Percentiles rank a stretch among this genome's conserved stretches.
Conservation (phyloP, 2,113 vertebrate species). For the Pontoporia blainvillei region DNA sequence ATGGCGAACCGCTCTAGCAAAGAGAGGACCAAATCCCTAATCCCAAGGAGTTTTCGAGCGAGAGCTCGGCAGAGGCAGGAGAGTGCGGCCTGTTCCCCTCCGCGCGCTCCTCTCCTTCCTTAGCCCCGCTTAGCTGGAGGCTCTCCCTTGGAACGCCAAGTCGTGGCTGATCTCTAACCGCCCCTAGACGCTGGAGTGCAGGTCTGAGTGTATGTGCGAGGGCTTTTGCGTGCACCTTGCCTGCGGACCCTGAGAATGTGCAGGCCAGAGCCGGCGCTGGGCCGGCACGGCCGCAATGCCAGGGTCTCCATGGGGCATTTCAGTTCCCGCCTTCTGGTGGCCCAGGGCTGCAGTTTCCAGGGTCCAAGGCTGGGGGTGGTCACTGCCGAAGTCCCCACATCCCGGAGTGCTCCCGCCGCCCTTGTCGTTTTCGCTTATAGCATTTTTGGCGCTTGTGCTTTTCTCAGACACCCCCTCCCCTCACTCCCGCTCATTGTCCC, state of each 20-base stretch:
- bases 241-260: neutral
- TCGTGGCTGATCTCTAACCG: neutral
- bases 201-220: neutral
- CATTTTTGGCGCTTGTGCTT: constrained; percentile 25
- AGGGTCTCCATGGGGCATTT: neutral
- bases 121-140: constrained; percentile 18
- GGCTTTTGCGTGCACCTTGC: neutral
- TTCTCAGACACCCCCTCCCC: neutral
- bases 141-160: neutral
- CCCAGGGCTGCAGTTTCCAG: neutral
- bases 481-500: neutral
- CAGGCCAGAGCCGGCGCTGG: neutral
- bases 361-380: neutral
- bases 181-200: neutral
- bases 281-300: neutral
- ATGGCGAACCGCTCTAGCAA: constrained; percentile 73
- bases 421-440: neutral
- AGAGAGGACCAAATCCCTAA: constrained; percentile 73
- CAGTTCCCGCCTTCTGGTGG: constrained; percentile 28
- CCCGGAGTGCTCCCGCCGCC: neutral
- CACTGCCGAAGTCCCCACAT: neutral
- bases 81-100: constrained; percentile 47
- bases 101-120: neutral
- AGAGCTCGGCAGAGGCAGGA: constrained; percentile 4
- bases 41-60: constrained; percentile 70